A percentile compares a stretch with the other conserved stretches of the same genome.
phyloP scores from a whole-genome alignment of 2,113 vertebrate species.

The Thryonomys swinderianus region DNA sequence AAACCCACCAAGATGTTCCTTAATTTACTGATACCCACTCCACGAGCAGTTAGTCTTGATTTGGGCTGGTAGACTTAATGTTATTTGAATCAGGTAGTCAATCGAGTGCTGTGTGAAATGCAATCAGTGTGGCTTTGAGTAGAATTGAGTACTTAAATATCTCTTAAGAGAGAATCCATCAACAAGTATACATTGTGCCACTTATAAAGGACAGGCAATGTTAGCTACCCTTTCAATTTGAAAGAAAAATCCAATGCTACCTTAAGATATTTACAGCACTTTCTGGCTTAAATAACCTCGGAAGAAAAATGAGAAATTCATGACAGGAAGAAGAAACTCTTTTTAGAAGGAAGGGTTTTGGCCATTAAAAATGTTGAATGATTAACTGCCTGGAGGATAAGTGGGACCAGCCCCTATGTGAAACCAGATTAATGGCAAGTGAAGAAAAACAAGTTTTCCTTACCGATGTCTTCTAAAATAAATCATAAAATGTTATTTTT shows the following conservation, averaged over 20 bases:
- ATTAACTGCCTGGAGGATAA: slow-evolving; percentile 70
- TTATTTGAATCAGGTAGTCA: slow-evolving; percentile 35
- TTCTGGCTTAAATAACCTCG: slow-evolving; percentile 49
- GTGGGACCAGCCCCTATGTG: slow-evolving; percentile 51
- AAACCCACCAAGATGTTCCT: slow-evolving; percentile 28
- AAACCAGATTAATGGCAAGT: slow-evolving; percentile 69
- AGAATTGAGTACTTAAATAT: background rate
- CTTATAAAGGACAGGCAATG: background rate
- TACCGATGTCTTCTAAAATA: slow-evolving; percentile 68
- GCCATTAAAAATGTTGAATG: slow-evolving; percentile 72
- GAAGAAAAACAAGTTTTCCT: slow-evolving; percentile 70
- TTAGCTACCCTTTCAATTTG: slow-evolving; percentile 48
- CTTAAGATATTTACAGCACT: slow-evolving; percentile 49
- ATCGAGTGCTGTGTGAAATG: background rate
- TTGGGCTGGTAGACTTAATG: background rate
- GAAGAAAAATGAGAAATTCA: slow-evolving; percentile 62
- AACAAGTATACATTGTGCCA: background rate
- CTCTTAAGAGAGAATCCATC: slow-evolving; percentile 9
- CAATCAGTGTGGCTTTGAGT: slow-evolving; percentile 26
- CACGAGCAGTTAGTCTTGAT: background rate
- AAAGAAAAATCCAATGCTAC: slow-evolving; percentile 39
- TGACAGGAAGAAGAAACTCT: slow-evolving; percentile 71
- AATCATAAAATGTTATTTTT: slow-evolving; percentile 74
- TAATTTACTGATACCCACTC: slow-evolving; percentile 26
- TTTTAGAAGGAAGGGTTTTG: slow-evolving; percentile 65